A percentile compares a stretch with the other conserved stretches of the same genome.
Evolutionary conservation across 2,888 invertebrate species (phyloP).

Genomic region (Lepidonotus clava): DNA sequence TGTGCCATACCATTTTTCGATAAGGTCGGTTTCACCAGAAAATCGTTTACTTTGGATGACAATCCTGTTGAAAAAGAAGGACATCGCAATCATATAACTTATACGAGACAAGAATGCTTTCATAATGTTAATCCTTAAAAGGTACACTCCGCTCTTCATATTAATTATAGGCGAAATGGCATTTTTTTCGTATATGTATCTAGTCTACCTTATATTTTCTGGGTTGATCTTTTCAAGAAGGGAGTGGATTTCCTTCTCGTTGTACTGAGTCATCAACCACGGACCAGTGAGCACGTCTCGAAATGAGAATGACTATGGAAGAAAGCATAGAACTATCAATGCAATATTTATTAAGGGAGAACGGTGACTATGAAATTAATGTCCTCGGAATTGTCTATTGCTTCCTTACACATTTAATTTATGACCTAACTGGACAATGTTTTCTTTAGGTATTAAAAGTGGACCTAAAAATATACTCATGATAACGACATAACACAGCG

Average conservation of each 20-base stretch:
- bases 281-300: slow-evolving; percentile 16
- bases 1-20: slow-evolving; percentile 34
- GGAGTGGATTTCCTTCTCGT: neutral
- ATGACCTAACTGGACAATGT: no score
- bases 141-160: neutral
- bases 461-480: no score
- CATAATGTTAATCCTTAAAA: neutral
- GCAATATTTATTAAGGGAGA: no score
- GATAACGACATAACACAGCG: no score
- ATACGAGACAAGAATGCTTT: neutral
- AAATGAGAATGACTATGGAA: slow-evolving; percentile 39
- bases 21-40: slow-evolving; percentile 9
- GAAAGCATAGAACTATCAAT: no score
- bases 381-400: no score
- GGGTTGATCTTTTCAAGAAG: slow-evolving; percentile 5
- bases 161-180: neutral
- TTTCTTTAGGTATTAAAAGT: no score
- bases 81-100: neutral
- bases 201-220: slow-evolving; percentile 26
- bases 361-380: no score
- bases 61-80: neutral
- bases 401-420: no score
- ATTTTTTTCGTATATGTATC: neutral
- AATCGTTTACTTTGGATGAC: slow-evolving; percentile 16
- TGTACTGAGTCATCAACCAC: slow-evolving; percentile 4